Evolutionary conservation across 2,888 invertebrate species (phyloP).

Genomic region (Leistus spinibarbis): DNA sequence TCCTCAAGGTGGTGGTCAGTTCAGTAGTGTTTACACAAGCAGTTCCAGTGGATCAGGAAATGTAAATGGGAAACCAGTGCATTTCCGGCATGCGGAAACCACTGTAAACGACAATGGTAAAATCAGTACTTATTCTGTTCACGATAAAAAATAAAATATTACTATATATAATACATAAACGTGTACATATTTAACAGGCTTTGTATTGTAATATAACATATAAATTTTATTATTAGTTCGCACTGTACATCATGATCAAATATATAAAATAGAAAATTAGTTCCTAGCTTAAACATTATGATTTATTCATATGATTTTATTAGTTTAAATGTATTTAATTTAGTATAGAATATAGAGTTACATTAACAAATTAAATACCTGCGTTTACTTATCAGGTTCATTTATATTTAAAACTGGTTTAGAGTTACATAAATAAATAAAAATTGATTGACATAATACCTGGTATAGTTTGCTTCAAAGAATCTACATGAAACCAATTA

Average conservation of each 20-base stretch:
- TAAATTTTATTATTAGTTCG: not conserved
- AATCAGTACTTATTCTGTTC: slow-evolving; percentile 66
- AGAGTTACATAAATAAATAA: too few relatives aligned
- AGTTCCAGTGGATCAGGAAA: slow-evolving; percentile 66
- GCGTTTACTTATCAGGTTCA: too few relatives aligned
- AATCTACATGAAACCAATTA: too few relatives aligned
- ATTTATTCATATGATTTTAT: too few relatives aligned
- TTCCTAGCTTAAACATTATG: not conserved
- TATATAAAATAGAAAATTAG: not conserved
- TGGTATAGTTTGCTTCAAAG: too few relatives aligned
- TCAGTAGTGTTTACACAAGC: slow-evolving; percentile 66
- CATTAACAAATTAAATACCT: too few relatives aligned
- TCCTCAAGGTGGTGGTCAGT: slow-evolving; percentile 50
- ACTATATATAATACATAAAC: not conserved
- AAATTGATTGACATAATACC: too few relatives aligned
- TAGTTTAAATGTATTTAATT: too few relatives aligned
- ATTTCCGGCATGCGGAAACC: slow-evolving; percentile 66
- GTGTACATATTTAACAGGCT: not conserved
- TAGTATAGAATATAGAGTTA: too few relatives aligned
- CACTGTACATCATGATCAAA: not conserved
- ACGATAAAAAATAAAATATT: slow-evolving; percentile 35
- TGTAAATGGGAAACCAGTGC: slow-evolving; percentile 64
- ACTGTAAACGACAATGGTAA: slow-evolving; percentile 77
- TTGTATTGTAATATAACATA: not conserved
- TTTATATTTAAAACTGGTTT: too few relatives aligned